Percentiles rank a stretch among this genome's conserved stretches.
Conservation (phyloP, 2,113 vertebrate genomes). For the Trochalopteron elliotii region DNA sequence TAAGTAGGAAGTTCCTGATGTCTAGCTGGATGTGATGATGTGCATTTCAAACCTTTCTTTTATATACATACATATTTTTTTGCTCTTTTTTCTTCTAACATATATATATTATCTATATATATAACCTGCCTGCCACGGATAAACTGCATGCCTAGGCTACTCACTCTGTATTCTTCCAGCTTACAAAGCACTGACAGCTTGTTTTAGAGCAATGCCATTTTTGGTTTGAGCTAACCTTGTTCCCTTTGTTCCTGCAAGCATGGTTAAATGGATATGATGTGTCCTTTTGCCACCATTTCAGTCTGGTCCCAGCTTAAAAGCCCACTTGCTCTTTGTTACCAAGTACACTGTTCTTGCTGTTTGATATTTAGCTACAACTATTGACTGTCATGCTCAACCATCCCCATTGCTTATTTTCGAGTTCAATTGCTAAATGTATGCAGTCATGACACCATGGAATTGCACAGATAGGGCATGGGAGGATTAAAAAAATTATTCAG, state of each 20-base stretch:
- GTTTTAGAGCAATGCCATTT: constrained; percentile 74
- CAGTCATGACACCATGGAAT: constrained; percentile 73
- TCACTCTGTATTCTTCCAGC: constrained; percentile 77
- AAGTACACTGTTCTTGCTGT: constrained; percentile 64
- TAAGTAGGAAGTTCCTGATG: constrained; percentile 88
- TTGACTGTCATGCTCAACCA: constrained; percentile 62
- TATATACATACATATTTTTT: constrained; percentile 69
- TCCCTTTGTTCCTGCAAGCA: constrained; percentile 83
- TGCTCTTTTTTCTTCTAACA: constrained; percentile 75
- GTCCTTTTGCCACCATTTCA: constrained; percentile 67
- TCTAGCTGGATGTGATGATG: constrained; percentile 85
- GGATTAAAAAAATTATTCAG: constrained; percentile 64
- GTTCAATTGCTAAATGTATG: constrained; percentile 72
- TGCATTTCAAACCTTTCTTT: constrained; percentile 79
- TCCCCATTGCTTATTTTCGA: constrained; percentile 68
- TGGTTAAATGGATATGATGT: constrained; percentile 82
- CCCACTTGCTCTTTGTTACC: constrained; percentile 66
- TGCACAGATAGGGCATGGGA: constrained; percentile 72
- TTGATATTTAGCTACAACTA: constrained; percentile 50
- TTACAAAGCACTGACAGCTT: constrained; percentile 76
- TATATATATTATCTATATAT: constrained; percentile 57
- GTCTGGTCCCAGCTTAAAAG: constrained; percentile 63
- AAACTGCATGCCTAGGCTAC: constrained; percentile 91
- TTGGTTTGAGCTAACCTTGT: constrained; percentile 73
- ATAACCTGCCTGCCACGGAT: constrained; percentile 79